Evolutionary conservation across 2,888 invertebrate genomes (phyloP).

Genomic region (Meandrusa payeni): DNA sequence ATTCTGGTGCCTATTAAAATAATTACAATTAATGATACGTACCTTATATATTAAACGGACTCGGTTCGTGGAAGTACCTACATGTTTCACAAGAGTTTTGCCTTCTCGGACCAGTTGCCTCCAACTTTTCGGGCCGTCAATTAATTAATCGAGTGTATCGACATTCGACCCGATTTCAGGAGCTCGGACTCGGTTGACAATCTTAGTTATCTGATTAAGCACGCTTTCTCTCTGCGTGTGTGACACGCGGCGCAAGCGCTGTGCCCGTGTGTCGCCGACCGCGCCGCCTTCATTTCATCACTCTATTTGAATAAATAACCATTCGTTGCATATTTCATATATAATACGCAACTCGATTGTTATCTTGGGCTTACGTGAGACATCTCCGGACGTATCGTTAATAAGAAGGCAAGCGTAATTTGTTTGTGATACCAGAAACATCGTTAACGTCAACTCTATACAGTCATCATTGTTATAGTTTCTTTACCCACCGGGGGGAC

Average conservation of each 20-base stretch:
- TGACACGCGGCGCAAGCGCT: conserved; percentile 46
- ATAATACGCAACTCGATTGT: conserved; percentile 51
- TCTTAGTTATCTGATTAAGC: conserved; percentile 79
- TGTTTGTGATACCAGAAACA: conserved; percentile 28
- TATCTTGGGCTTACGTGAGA: conserved; percentile 49
- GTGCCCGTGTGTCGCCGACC: conserved; percentile 46
- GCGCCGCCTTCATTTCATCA: conserved; percentile 71
- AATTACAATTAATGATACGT: conserved; percentile 15
- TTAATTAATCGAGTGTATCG: conserved; percentile 80
- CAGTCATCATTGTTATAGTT: no score
- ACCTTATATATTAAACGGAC: conserved; percentile 25
- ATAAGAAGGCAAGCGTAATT: conserved; percentile 31
- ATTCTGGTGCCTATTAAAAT: conserved; percentile 1
- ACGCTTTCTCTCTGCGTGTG: conserved; percentile 74
- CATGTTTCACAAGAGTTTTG: conserved; percentile 67
- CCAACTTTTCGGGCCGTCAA: conserved; percentile 72
- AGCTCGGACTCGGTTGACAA: conserved; percentile 74
- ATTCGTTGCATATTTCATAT: conserved; percentile 61
- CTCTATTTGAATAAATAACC: conserved; percentile 72
- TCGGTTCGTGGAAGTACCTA: conserved; percentile 25
- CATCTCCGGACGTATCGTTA: conserved; percentile 48
- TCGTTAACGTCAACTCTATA: no score
- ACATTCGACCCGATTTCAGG: conserved; percentile 80
- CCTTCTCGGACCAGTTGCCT: conserved; percentile 66
- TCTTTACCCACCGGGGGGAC: no score